phyloP scores from a whole-genome alignment of 2,797 vertebrate genomes.

The Emys orbicularis region DNA sequence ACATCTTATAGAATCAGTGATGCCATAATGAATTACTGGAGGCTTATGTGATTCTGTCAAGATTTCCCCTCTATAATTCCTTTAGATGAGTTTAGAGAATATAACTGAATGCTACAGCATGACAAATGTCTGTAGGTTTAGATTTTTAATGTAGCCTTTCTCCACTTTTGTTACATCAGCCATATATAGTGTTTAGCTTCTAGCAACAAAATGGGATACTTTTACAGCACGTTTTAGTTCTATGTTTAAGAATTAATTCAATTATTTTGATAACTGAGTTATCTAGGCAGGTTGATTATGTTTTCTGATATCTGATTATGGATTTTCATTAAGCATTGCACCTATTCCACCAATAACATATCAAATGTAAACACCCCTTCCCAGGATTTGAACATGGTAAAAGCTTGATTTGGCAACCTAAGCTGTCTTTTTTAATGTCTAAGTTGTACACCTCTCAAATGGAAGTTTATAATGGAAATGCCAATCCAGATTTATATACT shows the following conservation, averaged over 20 bases:
- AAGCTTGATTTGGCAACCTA: background rate
- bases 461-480: background rate
- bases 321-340: background rate
- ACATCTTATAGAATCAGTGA: background rate
- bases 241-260: background rate
- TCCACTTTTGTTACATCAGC: background rate
- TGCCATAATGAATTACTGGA: background rate
- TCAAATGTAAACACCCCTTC: background rate
- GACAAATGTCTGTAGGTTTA: background rate
- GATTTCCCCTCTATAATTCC: background rate
- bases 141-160: background rate
- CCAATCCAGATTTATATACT: background rate
- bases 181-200: background rate
- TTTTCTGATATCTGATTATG: background rate
- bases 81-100: background rate
- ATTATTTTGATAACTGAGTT: background rate
- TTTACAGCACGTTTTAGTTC: background rate
- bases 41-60: background rate
- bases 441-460: constrained; percentile 13
- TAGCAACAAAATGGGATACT: background rate
- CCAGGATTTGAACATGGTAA: background rate
- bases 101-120: background rate
- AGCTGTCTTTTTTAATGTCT: background rate
- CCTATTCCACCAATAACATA: accelerated
- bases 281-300: background rate